Evolutionary conservation across 2,888 invertebrate species (phyloP).

Genomic region (Drepana falcataria): DNA sequence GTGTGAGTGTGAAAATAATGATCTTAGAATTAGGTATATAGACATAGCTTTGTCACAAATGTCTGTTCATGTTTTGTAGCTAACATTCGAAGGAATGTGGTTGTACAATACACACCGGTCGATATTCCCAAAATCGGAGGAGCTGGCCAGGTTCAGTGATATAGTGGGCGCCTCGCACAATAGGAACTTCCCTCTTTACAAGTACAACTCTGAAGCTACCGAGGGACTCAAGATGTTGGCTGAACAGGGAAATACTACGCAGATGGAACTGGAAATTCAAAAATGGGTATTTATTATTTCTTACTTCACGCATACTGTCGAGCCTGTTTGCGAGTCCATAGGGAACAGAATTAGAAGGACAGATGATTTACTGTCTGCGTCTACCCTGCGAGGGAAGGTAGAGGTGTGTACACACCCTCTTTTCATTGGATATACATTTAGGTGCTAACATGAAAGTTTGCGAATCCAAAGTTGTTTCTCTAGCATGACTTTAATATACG

Average conservation of each 20-base stretch:
- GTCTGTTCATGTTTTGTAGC: conserved; percentile 26
- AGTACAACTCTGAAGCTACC: conserved; percentile 49
- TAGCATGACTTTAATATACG: too few species aligned
- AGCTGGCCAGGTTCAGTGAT: conserved; percentile 57
- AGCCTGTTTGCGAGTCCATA: too few species aligned
- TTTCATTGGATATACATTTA: too few species aligned
- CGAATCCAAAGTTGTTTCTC: too few species aligned
- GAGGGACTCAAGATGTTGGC: conserved; percentile 58
- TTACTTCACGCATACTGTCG: too few species aligned
- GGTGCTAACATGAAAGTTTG: too few species aligned
- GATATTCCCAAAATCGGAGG: conserved; percentile 43
- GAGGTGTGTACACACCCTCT: too few species aligned
- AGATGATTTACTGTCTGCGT: too few species aligned
- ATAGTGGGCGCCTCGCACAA: conserved; percentile 67
- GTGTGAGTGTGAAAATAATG: neutral
- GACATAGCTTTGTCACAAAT: neutral
- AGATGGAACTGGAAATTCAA: conserved; percentile 60
- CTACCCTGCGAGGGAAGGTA: too few species aligned
- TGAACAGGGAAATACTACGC: conserved; percentile 67
- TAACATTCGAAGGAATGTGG: conserved; percentile 65
- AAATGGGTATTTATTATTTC: conserved; percentile 28
- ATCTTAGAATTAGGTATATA: too few species aligned
- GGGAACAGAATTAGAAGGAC: too few species aligned
- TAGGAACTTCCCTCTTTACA: conserved; percentile 49
- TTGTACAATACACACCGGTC: conserved; percentile 57